Evolutionary conservation across 2,113 vertebrate species (phyloP).

Genomic region (Chaenogobius annularis): DNA sequence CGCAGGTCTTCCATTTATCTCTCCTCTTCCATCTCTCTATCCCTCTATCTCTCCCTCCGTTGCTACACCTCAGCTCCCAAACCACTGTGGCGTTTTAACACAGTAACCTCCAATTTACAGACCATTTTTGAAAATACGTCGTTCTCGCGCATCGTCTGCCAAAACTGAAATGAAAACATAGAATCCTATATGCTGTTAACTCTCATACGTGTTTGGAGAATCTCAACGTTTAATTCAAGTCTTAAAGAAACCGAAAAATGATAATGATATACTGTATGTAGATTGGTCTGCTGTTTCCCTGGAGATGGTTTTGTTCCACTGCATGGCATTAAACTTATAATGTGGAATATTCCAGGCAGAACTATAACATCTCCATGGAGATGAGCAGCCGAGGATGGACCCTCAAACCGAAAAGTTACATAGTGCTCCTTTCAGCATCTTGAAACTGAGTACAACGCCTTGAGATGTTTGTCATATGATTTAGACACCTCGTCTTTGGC

Average conservation of each 20-base stretch:
- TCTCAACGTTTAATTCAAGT: conserved; percentile 7
- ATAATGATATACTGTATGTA: no score
- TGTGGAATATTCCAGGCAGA: no score
- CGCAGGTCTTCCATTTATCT: conserved; percentile 45
- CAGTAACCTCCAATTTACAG: conserved; percentile 25
- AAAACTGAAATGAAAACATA: conserved; percentile 36
- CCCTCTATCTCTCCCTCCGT: conserved; percentile 26
- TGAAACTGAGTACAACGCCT: no score
- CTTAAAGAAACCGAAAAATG: not conserved
- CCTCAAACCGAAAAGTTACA: no score
- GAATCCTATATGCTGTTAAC: conserved; percentile 25
- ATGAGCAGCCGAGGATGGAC: no score
- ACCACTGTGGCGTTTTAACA: conserved; percentile 39
- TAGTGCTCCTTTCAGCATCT: no score
- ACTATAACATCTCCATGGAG: no score
- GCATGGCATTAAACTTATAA: no score
- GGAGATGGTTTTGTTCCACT: no score
- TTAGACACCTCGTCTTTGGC: no score
- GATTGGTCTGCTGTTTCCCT: no score
- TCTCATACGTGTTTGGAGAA: conserved; percentile 26
- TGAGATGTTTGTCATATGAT: no score
- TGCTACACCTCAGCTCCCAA: conserved; percentile 39
- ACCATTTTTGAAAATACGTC: conserved; percentile 9
- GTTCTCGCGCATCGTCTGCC: conserved; percentile 24
- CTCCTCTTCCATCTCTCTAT: conserved; percentile 25